phyloP scores from a whole-genome alignment of 1,140 invertebrate genomes.

The Diorhabda sublineata region DNA sequence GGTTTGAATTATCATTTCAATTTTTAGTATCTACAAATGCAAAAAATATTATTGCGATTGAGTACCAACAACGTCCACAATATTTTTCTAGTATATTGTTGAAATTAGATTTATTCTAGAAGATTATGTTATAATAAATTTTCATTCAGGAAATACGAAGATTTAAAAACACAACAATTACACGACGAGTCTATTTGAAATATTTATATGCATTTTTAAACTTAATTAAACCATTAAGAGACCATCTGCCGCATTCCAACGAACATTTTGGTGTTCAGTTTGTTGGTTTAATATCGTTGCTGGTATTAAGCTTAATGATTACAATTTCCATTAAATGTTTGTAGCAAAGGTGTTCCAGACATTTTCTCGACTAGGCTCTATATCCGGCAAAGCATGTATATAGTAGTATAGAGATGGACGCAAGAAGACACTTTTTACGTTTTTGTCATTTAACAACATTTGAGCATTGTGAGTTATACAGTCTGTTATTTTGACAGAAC shows the following conservation, averaged over 20 bases:
- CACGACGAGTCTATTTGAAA: not conserved
- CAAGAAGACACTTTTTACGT: not conserved
- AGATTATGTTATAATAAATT: not conserved
- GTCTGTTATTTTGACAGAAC: too few relatives aligned
- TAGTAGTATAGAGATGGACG: not conserved
- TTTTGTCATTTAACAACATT: too few relatives aligned
- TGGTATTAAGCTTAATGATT: not conserved
- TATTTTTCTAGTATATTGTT: too few relatives aligned
- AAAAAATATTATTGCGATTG: too few relatives aligned
- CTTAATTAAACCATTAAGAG: too few relatives aligned
- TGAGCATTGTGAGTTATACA: too few relatives aligned
- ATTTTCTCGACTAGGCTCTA: slow-evolving; percentile 1
- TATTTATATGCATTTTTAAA: too few relatives aligned
- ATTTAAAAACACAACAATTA: not conserved
- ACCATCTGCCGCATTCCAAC: not conserved
- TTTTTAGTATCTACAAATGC: too few relatives aligned
- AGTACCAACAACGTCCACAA: too few relatives aligned
- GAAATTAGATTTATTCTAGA: too few relatives aligned
- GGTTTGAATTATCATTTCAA: too few relatives aligned
- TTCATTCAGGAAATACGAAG: not conserved
- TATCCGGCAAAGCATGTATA: not conserved
- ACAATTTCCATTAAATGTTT: not conserved
- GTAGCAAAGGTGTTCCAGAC: not conserved
- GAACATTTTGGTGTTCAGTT: not conserved
- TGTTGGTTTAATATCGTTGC: not conserved